phyloP scores from a whole-genome alignment of 2,888 invertebrate species.

The Apodemia duryi region DNA sequence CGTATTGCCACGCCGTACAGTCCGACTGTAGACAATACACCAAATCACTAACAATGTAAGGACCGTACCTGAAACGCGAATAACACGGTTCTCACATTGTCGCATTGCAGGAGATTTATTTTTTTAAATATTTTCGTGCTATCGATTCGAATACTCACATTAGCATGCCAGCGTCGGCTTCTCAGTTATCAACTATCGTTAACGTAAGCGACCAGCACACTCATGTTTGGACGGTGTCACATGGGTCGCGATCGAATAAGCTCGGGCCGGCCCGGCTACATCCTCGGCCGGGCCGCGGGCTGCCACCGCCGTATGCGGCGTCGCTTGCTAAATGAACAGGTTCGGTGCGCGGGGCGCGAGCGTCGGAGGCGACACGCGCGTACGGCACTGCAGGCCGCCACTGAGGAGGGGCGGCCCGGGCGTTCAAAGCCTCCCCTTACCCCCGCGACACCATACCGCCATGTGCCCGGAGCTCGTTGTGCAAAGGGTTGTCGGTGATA shows the following conservation, averaged over 20 bases:
- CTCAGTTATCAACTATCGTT: slow-evolving; percentile 70
- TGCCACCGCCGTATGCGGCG: slow-evolving; percentile 72
- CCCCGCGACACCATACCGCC: slow-evolving; percentile 46
- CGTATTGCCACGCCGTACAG: slow-evolving; percentile 63
- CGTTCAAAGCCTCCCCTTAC: slow-evolving; percentile 50
- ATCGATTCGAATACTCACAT: slow-evolving; percentile 67
- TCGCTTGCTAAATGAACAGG: slow-evolving; percentile 69
- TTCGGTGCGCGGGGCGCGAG: slow-evolving; percentile 71
- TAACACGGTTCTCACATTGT: slow-evolving; percentile 46
- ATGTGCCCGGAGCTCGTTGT: slow-evolving; percentile 59
- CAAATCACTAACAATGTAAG: slow-evolving; percentile 37
- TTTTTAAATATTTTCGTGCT: slow-evolving; percentile 33
- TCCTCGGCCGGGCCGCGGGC: slow-evolving; percentile 67
- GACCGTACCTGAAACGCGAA: slow-evolving; percentile 17
- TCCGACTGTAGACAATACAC: slow-evolving; percentile 70
- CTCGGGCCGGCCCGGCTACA: slow-evolving; percentile 54
- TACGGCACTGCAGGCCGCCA: slow-evolving; percentile 76
- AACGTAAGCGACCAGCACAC: slow-evolving; percentile 72
- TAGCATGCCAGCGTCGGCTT: slow-evolving; percentile 75
- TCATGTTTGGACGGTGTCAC: slow-evolving; percentile 60
- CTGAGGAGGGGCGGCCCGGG: slow-evolving; percentile 77
- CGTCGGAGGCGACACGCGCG: slow-evolving; percentile 76
- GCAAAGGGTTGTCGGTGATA: slow-evolving; percentile 71
- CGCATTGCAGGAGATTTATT: slow-evolving; percentile 63
- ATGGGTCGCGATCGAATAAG: slow-evolving; percentile 57